Evolutionary conservation across 2,888 invertebrate genomes (phyloP).

Genomic region (Mellilla xanthometata): DNA sequence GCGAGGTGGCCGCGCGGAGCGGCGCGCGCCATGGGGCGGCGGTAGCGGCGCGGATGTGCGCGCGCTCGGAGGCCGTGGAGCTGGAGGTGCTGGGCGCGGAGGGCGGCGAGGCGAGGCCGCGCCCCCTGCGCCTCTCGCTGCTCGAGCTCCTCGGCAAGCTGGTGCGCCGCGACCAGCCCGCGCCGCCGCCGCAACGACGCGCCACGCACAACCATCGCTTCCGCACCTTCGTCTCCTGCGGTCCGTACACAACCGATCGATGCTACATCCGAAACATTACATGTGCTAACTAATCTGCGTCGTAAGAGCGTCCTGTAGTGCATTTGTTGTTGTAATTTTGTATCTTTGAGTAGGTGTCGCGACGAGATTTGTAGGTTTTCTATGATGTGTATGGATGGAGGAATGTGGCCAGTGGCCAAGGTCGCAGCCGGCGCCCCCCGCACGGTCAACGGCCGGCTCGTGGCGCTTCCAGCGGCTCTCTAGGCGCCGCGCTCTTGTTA

Average conservation of each 20-base stretch:
- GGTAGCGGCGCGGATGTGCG: constrained; percentile 89
- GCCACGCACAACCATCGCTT: constrained; percentile 82
- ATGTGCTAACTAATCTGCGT: not conserved
- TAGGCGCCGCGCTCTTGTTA: constrained; percentile 61
- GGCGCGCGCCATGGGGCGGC: constrained; percentile 87
- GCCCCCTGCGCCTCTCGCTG: constrained; percentile 87
- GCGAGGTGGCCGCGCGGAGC: constrained; percentile 58
- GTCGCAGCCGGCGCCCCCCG: constrained; percentile 62
- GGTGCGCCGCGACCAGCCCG: constrained; percentile 78
- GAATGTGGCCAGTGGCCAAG: constrained; percentile 56
- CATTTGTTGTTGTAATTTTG: constrained; percentile 9
- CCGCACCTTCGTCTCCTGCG: constrained; percentile 77
- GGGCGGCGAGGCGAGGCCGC: constrained; percentile 86
- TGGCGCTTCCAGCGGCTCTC: no score
- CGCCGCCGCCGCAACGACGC: constrained; percentile 66
- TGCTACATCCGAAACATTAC: not conserved
- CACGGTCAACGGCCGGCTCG: constrained; percentile 72
- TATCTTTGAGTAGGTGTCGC: not conserved
- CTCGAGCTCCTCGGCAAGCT: constrained; percentile 85
- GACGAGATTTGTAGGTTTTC: no score
- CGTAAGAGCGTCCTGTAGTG: not conserved
- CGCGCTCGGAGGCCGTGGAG: constrained; percentile 90
- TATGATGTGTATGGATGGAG: constrained; percentile 25
- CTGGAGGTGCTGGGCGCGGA: constrained; percentile 91
- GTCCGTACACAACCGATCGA: constrained; percentile 50